Percentiles rank a stretch among this genome's conserved stretches.
These are phyloP conservation scores for Falco berigora DNA, from an alignment of 2,797 vertebrate species.

Conservation along the genomic window DNA sequence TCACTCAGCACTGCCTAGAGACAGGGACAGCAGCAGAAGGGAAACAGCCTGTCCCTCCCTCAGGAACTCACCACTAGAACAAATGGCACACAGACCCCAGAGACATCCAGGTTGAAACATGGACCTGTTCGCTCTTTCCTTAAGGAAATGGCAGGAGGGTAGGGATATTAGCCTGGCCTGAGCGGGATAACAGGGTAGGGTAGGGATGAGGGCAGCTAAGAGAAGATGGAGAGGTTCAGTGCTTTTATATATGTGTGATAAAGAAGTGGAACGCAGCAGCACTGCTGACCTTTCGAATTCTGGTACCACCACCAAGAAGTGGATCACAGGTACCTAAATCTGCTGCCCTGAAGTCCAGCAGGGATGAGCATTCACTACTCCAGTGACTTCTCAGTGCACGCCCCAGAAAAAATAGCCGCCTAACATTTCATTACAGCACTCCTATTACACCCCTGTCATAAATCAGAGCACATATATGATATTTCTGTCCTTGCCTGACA, in stretches of 20 bases:
- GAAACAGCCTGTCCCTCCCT: neutral
- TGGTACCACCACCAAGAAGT: neutral
- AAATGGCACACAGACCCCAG: neutral
- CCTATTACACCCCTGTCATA: neutral
- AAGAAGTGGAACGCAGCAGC: neutral
- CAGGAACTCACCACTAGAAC: neutral
- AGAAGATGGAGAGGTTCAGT: neutral
- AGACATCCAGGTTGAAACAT: fast-evolving
- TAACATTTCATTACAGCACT: neutral
- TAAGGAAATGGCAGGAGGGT: fast-evolving
- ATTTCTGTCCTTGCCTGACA: neutral
- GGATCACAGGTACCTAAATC: fast-evolving
- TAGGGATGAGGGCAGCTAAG: too few species aligned
- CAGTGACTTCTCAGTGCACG: neutral
- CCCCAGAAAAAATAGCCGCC: neutral
- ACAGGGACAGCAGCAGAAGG: neutral
- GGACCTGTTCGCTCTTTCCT: fast-evolving
- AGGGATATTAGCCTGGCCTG: neutral
- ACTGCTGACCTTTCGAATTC: neutral
- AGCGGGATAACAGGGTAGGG: neutral
- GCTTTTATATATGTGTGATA: neutral
- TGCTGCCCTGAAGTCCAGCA: neutral
- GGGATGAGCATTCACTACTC: neutral
- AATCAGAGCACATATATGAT: neutral
- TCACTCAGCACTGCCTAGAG: neutral